Conservation (phyloP, 1,140 invertebrate species). For the Laupala kohalensis region DNA sequence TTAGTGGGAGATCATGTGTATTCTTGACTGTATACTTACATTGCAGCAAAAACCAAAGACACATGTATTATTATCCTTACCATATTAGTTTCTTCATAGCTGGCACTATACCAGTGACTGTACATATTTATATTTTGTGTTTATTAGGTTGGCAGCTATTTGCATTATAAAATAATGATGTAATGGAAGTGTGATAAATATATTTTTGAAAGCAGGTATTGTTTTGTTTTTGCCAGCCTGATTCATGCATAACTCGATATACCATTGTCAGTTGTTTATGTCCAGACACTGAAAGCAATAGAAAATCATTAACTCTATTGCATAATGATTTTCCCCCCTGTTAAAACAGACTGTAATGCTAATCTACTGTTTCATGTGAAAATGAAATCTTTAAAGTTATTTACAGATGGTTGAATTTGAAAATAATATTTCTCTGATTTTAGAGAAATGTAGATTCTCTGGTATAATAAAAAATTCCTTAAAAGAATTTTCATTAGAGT, state of each 20-base stretch:
- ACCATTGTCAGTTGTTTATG: too few relatives aligned
- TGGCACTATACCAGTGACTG: neutral
- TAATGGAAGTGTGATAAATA: neutral
- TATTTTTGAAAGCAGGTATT: neutral
- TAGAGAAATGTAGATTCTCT: too few relatives aligned
- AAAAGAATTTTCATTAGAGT: too few relatives aligned
- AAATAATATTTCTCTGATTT: too few relatives aligned
- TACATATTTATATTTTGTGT: neutral
- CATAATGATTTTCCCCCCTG: too few relatives aligned
- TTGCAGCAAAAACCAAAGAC: neutral
- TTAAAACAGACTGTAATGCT: too few relatives aligned
- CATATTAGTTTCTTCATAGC: neutral
- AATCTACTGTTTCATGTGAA: too few relatives aligned
- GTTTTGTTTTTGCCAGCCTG: neutral
- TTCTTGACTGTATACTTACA: neutral
- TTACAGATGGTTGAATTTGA: too few relatives aligned
- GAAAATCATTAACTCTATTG: too few relatives aligned
- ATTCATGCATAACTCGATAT: neutral
- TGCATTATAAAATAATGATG: neutral
- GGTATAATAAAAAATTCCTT: too few relatives aligned
- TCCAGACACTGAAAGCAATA: too few relatives aligned
- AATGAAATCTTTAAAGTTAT: too few relatives aligned
- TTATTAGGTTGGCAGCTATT: neutral
- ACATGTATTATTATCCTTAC: neutral
- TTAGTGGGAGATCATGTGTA: neutral